These are phyloP conservation scores for Pomacea canaliculata DNA, from an alignment of 2,888 invertebrate species.

Conservation along the genomic window DNA sequence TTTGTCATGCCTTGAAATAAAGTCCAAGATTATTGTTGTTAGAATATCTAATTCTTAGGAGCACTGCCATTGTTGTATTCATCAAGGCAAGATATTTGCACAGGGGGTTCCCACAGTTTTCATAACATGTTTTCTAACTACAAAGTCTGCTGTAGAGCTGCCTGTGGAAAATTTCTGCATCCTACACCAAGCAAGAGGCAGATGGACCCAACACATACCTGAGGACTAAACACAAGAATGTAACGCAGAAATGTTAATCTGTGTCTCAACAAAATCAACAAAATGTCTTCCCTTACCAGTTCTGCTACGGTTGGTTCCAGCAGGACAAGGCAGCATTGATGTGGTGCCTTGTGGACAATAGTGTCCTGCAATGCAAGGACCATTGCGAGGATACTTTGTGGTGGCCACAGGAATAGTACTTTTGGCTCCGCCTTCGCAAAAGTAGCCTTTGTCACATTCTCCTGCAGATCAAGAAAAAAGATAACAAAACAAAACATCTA, in stretches of 20 bases:
- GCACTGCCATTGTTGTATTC: too few relatives aligned
- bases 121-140: too few relatives aligned
- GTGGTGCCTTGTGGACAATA: slow-evolving; percentile 65
- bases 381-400: slow-evolving; percentile 56
- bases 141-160: too few relatives aligned
- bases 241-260: background rate
- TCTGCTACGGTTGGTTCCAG: slow-evolving; percentile 59
- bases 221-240: background rate
- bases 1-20: too few relatives aligned
- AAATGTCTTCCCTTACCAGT: slow-evolving; percentile 46
- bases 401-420: slow-evolving; percentile 53
- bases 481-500: background rate
- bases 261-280: background rate
- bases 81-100: too few relatives aligned
- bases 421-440: slow-evolving; percentile 63
- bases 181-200: too few relatives aligned
- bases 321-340: slow-evolving; percentile 56
- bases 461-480: slow-evolving; percentile 41
- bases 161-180: too few relatives aligned
- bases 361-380: slow-evolving; percentile 58
- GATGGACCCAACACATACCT: too few relatives aligned
- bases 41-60: too few relatives aligned
- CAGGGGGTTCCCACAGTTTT: too few relatives aligned
- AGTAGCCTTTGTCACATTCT: slow-evolving; percentile 63
- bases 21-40: too few relatives aligned